These are phyloP conservation scores for Argyra leucocephala DNA, from an alignment of 2,888 invertebrate genomes.

Conservation along the genomic window DNA sequence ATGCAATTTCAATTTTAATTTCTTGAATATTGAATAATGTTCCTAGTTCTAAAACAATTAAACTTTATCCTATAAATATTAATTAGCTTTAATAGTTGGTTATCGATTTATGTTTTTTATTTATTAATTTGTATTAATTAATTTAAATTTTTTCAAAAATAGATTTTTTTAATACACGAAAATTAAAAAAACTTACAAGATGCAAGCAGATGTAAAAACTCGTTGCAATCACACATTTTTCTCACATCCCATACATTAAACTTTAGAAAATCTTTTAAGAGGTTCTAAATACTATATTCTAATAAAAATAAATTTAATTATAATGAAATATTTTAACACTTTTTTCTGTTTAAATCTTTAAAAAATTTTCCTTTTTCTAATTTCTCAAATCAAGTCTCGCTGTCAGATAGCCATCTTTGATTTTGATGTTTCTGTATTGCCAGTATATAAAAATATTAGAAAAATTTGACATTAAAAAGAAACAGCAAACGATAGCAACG, in stretches of 20 bases:
- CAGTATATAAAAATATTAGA: neutral
- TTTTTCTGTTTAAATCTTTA: neutral
- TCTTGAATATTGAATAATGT: neutral
- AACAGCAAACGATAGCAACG: too few species aligned
- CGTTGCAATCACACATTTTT: slow-evolving; percentile 88
- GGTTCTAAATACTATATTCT: neutral
- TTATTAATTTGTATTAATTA: neutral
- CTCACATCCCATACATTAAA: neutral
- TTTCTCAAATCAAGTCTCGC: neutral
- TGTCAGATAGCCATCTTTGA: slow-evolving; percentile 6
- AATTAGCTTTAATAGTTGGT: neutral
- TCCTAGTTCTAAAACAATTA: neutral
- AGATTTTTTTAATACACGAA: slow-evolving; percentile 6
- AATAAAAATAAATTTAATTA: neutral
- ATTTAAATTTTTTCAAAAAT: slow-evolving; percentile 1
- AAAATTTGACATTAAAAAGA: neutral
- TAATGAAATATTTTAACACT: neutral
- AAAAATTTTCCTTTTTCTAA: neutral
- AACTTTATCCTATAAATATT: neutral
- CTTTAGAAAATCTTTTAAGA: neutral
- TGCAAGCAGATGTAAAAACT: slow-evolving; percentile 83
- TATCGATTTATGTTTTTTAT: neutral
- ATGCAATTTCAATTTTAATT: slow-evolving; percentile 1
- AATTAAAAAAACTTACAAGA: slow-evolving; percentile 55
- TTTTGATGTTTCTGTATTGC: neutral